Evolutionary conservation across 2,888 invertebrate genomes (phyloP), one percentile per base, ranked within the genome.

Genomic region (Pseudococcus viburni): DNA sequence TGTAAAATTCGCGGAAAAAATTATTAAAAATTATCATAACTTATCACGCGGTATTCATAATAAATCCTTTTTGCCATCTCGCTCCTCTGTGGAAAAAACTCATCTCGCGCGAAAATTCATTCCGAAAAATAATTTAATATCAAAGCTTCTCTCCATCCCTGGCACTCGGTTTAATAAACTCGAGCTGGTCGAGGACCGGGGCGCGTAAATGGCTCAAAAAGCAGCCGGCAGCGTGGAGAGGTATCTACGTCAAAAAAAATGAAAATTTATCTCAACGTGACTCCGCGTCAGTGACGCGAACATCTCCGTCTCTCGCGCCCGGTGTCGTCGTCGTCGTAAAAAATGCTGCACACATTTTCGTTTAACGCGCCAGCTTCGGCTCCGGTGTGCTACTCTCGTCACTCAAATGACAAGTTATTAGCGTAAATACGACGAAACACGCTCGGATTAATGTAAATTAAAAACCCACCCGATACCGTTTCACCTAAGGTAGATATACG

Each of bases 381-480:
- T 9, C 33, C 42, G 42, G 42, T 42, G 42, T 42, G 42, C 42
- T 42, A 39, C 73, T 73, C 33, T 73, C 73, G 73, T 73, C 73
- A 73, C 80, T 42, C 26, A 83, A 83, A 83, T 83, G 80, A 83
- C 80, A 83, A 83, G 42, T 83, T 83, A 83, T 83, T 83, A 83
- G 46, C 80, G 46, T 83, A 83, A 83, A 83, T 83, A 83, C 80
- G 80, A 83, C 80, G 80, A 46, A 46, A 46, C 80, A 46, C 80
- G 80, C 42, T 83, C 80, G 46, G 80, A 83, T 83, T 83, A 83
- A 83, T 83, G 80, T 83, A 83, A 83, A 83, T 83, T 83, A 83
- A 83, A 83, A 46, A 83, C 80, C 46, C 80, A 46, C 80, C 80
- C 80, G 80, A 83, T 83, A 83, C 46, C 42, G 80, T 83, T 46